Percentiles rank a stretch among this genome's conserved stretches.
Conservation (phyloP, 2,797 vertebrate species). For the Takifugu ocellatus region DNA sequence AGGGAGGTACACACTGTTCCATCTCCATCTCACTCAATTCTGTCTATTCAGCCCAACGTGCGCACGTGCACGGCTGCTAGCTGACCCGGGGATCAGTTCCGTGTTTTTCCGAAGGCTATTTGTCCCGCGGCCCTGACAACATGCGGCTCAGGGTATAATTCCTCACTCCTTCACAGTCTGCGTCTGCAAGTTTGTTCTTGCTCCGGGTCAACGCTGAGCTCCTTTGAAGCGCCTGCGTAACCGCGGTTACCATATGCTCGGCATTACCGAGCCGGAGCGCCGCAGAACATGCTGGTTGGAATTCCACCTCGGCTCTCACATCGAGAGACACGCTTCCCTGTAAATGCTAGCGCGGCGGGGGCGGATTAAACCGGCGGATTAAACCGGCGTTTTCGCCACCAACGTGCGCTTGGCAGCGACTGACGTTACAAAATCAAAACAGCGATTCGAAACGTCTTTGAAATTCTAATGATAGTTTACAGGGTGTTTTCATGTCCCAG, state of each 20-base stretch:
- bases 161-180: constrained; percentile 31
- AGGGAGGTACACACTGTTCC: neutral
- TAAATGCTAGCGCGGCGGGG: too few relatives aligned
- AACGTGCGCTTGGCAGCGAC: neutral
- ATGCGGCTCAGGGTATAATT: constrained; percentile 41
- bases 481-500: constrained; percentile 7
- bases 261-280: constrained; percentile 56
- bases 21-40: neutral
- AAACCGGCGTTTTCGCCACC: constrained; percentile 1
- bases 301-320: constrained; percentile 49
- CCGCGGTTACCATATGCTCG: constrained; percentile 67
- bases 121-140: constrained; percentile 36
- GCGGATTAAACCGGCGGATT: neutral
- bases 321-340: constrained; percentile 13
- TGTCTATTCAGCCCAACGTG: too few relatives aligned
- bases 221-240: constrained; percentile 63
- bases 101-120: constrained; percentile 10
- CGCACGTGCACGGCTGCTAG: too few relatives aligned
- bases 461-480: constrained; percentile 28
- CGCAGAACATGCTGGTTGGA: constrained; percentile 48
- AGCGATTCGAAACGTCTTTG: constrained; percentile 3
- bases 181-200: constrained; percentile 62
- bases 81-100: too few relatives aligned
- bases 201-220: constrained; percentile 49
- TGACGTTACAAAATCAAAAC: constrained; percentile 7